Percentiles rank a stretch among this genome's conserved stretches.
phyloP scores from a whole-genome alignment of 2,797 vertebrate species.

The Chromis chromis region DNA sequence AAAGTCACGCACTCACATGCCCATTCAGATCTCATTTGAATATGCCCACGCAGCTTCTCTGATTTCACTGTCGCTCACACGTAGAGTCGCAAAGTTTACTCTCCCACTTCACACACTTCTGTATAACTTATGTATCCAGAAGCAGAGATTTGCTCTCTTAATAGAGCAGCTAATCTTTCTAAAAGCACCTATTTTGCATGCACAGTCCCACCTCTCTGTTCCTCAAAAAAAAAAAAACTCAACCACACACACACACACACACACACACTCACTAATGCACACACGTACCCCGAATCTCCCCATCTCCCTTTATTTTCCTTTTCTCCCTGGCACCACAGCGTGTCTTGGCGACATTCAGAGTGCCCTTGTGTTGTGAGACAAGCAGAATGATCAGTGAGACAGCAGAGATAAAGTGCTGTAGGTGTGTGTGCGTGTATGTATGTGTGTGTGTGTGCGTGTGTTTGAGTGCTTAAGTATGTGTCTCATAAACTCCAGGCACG shows the following conservation, averaged over 20 bases:
- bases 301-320: constrained; percentile 31
- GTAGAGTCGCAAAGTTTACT: constrained; percentile 33
- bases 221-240: neutral
- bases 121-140: constrained; percentile 29
- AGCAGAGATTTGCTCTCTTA: constrained; percentile 51
- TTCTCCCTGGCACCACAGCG: constrained; percentile 17
- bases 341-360: constrained; percentile 41
- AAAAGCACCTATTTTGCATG: constrained; percentile 59
- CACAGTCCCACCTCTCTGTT: constrained; percentile 9
- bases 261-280: neutral
- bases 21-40: constrained; percentile 50
- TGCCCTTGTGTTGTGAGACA: constrained; percentile 56
- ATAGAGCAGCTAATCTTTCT: constrained; percentile 61
- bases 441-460: constrained; percentile 5
- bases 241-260: neutral
- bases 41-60: constrained; percentile 43
- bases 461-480: constrained; percentile 8
- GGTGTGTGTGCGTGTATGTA: constrained; percentile 14
- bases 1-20: neutral
- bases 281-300: neutral
- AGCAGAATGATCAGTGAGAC: constrained; percentile 48
- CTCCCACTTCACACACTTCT: constrained; percentile 22
- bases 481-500: constrained; percentile 57
- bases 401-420: constrained; percentile 44
- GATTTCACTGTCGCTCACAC: constrained; percentile 29